Evolutionary conservation across 2,113 vertebrate species (phyloP).

Genomic region (Prionailurus viverrinus): DNA sequence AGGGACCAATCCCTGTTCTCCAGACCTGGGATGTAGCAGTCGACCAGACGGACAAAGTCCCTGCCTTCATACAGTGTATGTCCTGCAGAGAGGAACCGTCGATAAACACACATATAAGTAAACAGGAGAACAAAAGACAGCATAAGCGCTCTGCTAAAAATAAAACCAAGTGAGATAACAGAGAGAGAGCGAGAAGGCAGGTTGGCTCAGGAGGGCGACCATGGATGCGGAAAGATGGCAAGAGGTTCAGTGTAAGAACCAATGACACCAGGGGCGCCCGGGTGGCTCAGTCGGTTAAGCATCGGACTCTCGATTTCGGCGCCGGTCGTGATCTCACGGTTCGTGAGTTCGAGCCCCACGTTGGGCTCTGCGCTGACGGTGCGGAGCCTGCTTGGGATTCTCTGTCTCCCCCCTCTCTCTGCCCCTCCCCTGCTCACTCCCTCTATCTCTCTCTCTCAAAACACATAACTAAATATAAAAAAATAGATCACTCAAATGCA

Average conservation of each 20-base stretch:
- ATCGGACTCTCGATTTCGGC: no score
- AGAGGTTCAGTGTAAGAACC: neutral
- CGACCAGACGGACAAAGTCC: no score
- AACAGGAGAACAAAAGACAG: neutral
- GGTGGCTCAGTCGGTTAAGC: no score
- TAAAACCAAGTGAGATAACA: neutral
- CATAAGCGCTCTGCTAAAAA: neutral
- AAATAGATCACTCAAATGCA: neutral
- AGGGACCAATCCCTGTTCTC: neutral
- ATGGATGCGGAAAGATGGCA: rapidly evolving
- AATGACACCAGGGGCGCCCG: no score
- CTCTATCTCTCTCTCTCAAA: no score
- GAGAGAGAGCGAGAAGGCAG: neutral
- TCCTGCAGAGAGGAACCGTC: rapidly evolving
- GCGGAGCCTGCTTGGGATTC: no score
- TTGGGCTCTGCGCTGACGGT: no score
- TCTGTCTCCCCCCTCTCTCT: no score
- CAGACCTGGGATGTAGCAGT: neutral
- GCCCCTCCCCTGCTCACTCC: no score
- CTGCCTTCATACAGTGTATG: neutral
- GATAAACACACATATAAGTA: neutral
- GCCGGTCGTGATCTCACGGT: no score
- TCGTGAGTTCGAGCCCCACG: no score
- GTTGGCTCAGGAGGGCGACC: neutral
- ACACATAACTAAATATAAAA: no score